These are phyloP conservation scores for Phrynocephalus vlangalii DNA, from an alignment of 2,797 vertebrate species.

Conservation along the genomic window DNA sequence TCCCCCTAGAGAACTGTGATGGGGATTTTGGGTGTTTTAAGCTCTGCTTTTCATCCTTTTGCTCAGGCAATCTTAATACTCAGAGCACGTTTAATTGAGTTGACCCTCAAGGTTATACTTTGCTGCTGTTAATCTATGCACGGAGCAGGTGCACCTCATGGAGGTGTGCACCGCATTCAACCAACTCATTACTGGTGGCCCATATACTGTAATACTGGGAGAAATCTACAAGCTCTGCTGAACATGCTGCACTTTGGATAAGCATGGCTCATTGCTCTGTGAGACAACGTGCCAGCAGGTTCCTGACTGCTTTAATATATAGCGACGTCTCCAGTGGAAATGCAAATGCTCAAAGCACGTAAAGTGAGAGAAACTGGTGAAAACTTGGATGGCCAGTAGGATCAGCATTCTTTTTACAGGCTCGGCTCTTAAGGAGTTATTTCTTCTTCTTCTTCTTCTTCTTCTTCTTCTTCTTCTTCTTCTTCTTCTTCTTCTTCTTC, in stretches of 20 bases:
- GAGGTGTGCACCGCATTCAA: constrained; percentile 18
- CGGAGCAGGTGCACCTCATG: background rate
- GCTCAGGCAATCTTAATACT: background rate
- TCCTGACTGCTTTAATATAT: background rate
- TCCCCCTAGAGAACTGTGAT: no score
- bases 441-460: no score
- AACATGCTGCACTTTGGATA: background rate
- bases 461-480: no score
- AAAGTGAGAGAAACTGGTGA: background rate
- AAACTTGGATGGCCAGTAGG: background rate
- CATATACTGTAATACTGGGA: background rate
- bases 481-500: no score
- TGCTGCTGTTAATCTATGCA: constrained; percentile 18
- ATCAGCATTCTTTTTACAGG: background rate
- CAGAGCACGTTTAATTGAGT: background rate
- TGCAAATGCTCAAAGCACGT: background rate
- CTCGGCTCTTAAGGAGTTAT: no score
- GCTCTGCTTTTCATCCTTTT: background rate
- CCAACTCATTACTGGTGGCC: constrained; percentile 25
- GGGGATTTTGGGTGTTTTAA: background rate
- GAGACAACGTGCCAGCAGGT: background rate
- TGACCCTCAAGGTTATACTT: constrained; percentile 26
- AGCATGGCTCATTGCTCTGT: constrained; percentile 1
- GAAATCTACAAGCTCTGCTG: constrained; percentile 19
- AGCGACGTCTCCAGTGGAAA: background rate